phyloP scores from a whole-genome alignment of 2,888 invertebrate species.

The Scaeva pyrastri region DNA sequence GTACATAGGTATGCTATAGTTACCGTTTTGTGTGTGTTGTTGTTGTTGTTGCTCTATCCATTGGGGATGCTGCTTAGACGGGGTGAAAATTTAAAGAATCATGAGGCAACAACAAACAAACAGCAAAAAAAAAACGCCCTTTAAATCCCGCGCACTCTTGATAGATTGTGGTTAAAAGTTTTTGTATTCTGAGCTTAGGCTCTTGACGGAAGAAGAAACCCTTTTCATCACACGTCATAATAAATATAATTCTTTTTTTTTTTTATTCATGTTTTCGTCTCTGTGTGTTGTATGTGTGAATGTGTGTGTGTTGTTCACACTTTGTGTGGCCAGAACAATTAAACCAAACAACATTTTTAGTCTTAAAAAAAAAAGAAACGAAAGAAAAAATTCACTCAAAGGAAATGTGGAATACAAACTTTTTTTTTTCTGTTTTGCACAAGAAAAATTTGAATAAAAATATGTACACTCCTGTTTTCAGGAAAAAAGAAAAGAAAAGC shows the following conservation, averaged over 20 bases:
- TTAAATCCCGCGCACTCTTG: slow-evolving; percentile 57
- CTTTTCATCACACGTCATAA: slow-evolving; percentile 57
- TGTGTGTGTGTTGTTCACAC: slow-evolving; percentile 3
- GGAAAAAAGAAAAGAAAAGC: slow-evolving; percentile 25
- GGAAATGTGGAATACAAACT: slow-evolving; percentile 69
- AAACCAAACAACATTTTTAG: slow-evolving; percentile 49
- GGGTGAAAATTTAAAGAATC: slow-evolving; percentile 55
- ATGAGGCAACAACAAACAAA: not conserved
- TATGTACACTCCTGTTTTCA: slow-evolving; percentile 48
- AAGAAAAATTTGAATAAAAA: slow-evolving; percentile 29
- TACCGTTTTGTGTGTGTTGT: not conserved
- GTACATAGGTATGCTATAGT: slow-evolving; percentile 3
- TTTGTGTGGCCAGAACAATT: slow-evolving; percentile 59
- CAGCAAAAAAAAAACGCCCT: slow-evolving; percentile 18
- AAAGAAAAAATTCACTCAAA: slow-evolving; percentile 42
- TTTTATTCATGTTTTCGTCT: slow-evolving; percentile 18
- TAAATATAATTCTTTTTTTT: slow-evolving; percentile 23
- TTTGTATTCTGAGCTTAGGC: slow-evolving; percentile 56
- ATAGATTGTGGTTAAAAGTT: slow-evolving; percentile 68
- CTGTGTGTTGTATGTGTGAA: slow-evolving; percentile 39
- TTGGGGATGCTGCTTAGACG: slow-evolving; percentile 64
- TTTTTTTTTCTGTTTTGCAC: slow-evolving; percentile 34
- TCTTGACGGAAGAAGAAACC: slow-evolving; percentile 30
- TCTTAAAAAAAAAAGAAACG: slow-evolving; percentile 33
- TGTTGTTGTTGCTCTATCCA: slow-evolving; percentile 37